Percentiles rank a stretch among this genome's conserved stretches.
phyloP scores from a whole-genome alignment of 2,888 invertebrate species.

The Megaustenia siamemsis region DNA sequence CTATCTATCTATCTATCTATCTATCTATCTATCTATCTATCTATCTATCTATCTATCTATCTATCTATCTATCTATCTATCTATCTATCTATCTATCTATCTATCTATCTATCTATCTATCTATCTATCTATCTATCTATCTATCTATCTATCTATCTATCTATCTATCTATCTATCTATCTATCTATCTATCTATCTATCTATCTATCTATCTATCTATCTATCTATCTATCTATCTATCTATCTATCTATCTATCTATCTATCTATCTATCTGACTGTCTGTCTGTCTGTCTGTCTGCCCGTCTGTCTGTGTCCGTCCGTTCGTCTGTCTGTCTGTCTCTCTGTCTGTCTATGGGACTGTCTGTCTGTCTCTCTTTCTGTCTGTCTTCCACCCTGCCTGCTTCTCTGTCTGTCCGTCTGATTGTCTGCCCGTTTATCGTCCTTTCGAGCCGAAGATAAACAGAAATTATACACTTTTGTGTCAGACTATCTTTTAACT shows the following conservation, averaged over 20 bases:
- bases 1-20: constrained; percentile 4
- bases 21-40: constrained; percentile 9
- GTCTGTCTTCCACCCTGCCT: constrained; percentile 12
- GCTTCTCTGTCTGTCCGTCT: constrained; percentile 16
- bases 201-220: constrained; percentile 9
- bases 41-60: constrained; percentile 9
- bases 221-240: constrained; percentile 9
- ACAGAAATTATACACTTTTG: too few species aligned
- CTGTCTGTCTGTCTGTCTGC: constrained; percentile 3
- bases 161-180: constrained; percentile 9
- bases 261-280: not conserved
- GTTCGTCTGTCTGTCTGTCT: not conserved
- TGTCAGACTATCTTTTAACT: too few species aligned
- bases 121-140: constrained; percentile 9
- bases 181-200: constrained; percentile 9
- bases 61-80: not conserved
- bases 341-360: not conserved
- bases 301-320: not conserved
- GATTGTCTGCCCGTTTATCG: constrained; percentile 4
- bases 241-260: not conserved
- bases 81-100: not conserved
- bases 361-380: constrained; percentile 3
- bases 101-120: not conserved
- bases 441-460: too few species aligned
- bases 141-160: constrained; percentile 9